phyloP scores from a whole-genome alignment of 2,888 invertebrate genomes.

The Parnassius apollo region DNA sequence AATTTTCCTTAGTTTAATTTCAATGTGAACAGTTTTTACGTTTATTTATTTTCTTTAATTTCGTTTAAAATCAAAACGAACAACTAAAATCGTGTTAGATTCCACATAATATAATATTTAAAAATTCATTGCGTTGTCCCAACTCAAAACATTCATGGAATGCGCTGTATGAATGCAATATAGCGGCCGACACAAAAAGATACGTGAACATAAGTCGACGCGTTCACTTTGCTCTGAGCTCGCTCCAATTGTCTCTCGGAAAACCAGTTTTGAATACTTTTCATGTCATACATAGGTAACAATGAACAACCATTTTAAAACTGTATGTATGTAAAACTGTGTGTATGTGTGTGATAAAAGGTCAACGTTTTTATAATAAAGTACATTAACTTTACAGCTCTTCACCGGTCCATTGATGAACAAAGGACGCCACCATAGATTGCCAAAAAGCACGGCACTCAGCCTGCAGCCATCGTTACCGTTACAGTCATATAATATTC shows the following conservation, averaged over 20 bases:
- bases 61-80: too few species aligned
- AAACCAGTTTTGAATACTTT: conserved; percentile 13
- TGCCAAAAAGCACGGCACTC: too few species aligned
- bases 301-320: neutral
- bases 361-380: too few species aligned
- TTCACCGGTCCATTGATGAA: too few species aligned
- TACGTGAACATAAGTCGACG: neutral
- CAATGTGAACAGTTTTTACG: too few species aligned
- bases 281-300: conserved; percentile 15
- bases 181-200: conserved; percentile 13
- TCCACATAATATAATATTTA: conserved; percentile 4
- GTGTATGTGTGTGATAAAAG: too few species aligned
- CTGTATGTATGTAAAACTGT: neutral
- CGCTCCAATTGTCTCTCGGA: conserved; percentile 11
- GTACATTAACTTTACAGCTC: too few species aligned
- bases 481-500: too few species aligned
- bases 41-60: too few species aligned
- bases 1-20: too few species aligned
- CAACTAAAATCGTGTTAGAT: conserved; percentile 2
- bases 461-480: too few species aligned
- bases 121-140: conserved; percentile 18
- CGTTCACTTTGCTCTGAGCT: conserved; percentile 3
- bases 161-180: conserved; percentile 12
- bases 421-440: too few species aligned
- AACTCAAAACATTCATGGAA: neutral